Base-by-base conservation (phyloP, 1,140 invertebrate species). In the Harpegnathos saltator region DNA sequence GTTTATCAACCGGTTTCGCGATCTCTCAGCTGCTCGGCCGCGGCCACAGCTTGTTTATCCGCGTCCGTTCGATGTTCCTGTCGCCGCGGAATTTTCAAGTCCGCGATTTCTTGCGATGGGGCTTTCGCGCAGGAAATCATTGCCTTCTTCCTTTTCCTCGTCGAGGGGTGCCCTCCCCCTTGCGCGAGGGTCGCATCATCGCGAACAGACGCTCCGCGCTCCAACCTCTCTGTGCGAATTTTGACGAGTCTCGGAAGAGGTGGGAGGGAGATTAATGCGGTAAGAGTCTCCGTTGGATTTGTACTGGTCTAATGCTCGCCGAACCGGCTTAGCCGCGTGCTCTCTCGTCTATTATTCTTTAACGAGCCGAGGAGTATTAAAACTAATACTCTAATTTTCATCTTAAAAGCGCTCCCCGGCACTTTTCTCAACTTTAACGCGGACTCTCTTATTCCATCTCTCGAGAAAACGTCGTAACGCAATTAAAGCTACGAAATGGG, bases 1-100 rank as follows among this genome's bases (percentile, higher is more conserved):
- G 82, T 81, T 87, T 84, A 68, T 87, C 59, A 71, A 50, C 69
- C 7, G 44, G 59, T n/a, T n/a, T n/a, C 68, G 33, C 54, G 78
- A 50, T 50, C 63, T 29, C 5, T 33, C 29, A 11, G 38, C 38
- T 44, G 9, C 11, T 44, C 9, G 9, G 4, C 38, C 38, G 38
- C 7, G 29, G n/a, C n/a, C n/a, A n/a, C n/a, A n/a, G n/a, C n/a
- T n/a, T n/a, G n/a, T n/a, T n/a, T n/a, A n/a, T n/a, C n/a, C n/a
- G n/a, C n/a, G n/a, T n/a, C n/a, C n/a, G n/a, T n/a, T n/a, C n/a
- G n/a, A n/a, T n/a, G n/a, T n/a, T n/a, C n/a, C n/a, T n/a, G n/a
- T n/a, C n/a, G n/a, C n/a, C n/a, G n/a, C n/a, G n/a, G n/a, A n/a
- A n/a, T n/a, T n/a, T n/a, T n/a, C 1, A 33, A 33, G 29, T 33